Percentiles rank a stretch among this genome's conserved stretches.
Conservation (phyloP, 64 coral and sea anemone species). For the Platygyra sinensis region DNA sequence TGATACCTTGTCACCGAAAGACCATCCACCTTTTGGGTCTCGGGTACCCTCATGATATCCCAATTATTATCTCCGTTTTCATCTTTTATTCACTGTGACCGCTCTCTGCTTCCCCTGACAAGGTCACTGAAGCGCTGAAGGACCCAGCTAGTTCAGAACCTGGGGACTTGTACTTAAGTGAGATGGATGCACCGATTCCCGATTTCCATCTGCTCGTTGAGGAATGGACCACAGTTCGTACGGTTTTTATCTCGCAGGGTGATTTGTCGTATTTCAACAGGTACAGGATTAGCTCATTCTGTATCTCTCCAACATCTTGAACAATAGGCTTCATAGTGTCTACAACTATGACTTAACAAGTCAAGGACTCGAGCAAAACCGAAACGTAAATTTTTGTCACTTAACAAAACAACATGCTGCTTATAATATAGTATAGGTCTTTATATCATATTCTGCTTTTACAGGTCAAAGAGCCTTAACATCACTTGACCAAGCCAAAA, state of each 20-base stretch:
- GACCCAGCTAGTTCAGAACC: neutral
- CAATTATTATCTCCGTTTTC: conserved; percentile 10
- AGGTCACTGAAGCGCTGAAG: conserved; percentile 21
- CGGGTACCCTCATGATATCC: neutral
- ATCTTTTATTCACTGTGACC: conserved; percentile 22
- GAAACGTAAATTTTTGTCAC: too few relatives aligned
- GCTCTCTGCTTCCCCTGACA: neutral
- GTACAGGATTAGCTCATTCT: conserved; percentile 23
- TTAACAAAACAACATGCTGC: too few relatives aligned
- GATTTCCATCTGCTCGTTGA: conserved; percentile 47
- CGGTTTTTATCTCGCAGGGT: conserved; percentile 37
- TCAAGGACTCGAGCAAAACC: too few relatives aligned
- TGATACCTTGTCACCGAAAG: neutral
- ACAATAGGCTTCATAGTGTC: conserved; percentile 45
- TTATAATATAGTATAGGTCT: too few relatives aligned
- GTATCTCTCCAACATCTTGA: conserved; percentile 40
- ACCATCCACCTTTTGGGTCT: neutral
- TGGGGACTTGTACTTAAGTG: conserved; percentile 48
- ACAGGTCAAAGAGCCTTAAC: neutral
- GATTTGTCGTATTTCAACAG: conserved; percentile 2
- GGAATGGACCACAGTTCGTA: conserved; percentile 64
- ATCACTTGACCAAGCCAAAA: conserved; percentile 28
- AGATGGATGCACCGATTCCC: conserved; percentile 44
- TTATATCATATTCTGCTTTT: neutral
- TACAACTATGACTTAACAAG: neutral